Conservation (phyloP, 2,797 vertebrate species). For the Champsocephalus esox region DNA sequence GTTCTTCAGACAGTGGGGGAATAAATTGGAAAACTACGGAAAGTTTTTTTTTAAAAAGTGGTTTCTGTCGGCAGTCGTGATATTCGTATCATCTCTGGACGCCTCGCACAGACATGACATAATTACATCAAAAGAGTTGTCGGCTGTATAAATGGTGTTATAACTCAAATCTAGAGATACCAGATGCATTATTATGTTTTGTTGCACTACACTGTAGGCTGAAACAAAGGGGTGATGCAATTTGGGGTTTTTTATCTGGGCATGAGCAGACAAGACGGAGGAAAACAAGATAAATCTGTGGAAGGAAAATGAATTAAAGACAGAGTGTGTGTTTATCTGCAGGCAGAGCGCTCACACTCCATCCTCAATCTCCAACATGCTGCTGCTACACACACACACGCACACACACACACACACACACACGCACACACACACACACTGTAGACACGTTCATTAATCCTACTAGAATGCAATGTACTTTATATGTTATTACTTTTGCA, state of each 20-base stretch:
- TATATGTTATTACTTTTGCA: background rate
- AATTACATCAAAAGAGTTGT: constrained; percentile 58
- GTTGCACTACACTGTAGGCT: constrained; percentile 22
- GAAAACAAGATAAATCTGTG: constrained; percentile 73
- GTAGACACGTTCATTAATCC: background rate
- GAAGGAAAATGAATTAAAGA: constrained; percentile 72
- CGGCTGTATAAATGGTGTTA: constrained; percentile 55
- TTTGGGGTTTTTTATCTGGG: constrained; percentile 68
- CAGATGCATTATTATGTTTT: constrained; percentile 52
- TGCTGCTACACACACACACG: background rate
- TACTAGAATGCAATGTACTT: background rate
- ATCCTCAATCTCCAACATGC: constrained; percentile 63
- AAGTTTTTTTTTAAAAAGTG: background rate
- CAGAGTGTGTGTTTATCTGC: constrained; percentile 46
- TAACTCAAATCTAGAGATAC: constrained; percentile 68
- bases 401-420: constrained; percentile 14
- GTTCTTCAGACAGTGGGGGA: fast-evolving
- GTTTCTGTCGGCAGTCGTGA: background rate
- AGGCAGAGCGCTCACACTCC: constrained; percentile 60
- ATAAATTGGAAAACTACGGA: background rate
- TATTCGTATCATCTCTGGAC: constrained; percentile 23
- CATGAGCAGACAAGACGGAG: constrained; percentile 60
- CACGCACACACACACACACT: background rate
- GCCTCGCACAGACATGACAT: constrained; percentile 37
- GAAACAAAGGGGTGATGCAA: constrained; percentile 69